These are phyloP conservation scores for Cherax quadricarinatus DNA, from an alignment of 1,140 invertebrate genomes.

Conservation along the genomic window DNA sequence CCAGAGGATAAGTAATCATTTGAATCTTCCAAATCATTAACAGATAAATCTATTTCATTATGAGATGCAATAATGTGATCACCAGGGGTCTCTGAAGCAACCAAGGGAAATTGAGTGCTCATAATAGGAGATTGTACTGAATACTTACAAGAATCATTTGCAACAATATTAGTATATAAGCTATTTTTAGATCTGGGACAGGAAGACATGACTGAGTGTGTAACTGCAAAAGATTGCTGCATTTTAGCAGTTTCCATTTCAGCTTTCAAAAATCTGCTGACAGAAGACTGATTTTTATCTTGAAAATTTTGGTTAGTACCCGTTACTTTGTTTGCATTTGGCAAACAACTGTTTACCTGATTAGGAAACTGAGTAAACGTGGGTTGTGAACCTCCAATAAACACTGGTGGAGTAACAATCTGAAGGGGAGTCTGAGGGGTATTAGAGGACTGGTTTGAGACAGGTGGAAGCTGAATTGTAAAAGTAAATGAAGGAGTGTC, in stretches of 20 bases:
- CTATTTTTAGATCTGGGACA: not conserved
- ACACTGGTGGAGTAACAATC: slow-evolving; percentile 30
- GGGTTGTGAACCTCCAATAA: not conserved
- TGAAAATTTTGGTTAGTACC: not conserved
- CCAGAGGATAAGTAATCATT: not conserved
- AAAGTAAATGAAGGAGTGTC: slow-evolving; percentile 42
- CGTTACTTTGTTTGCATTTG: not conserved
- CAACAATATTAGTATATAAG: not conserved
- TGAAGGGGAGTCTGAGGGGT: not conserved
- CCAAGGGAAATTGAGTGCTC: not conserved
- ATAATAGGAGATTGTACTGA: not conserved
- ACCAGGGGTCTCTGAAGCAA: not conserved
- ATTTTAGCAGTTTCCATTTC: not conserved
- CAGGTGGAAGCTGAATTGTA: slow-evolving; percentile 24
- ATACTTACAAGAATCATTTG: not conserved
- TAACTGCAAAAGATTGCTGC: not conserved
- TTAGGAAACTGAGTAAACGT: not conserved
- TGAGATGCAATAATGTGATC: not conserved
- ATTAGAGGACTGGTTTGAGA: not conserved
- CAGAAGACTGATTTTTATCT: not conserved
- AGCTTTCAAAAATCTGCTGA: not conserved
- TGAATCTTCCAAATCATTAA: not conserved
- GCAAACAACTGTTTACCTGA: not conserved
- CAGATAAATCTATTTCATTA: not conserved
- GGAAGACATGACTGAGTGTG: not conserved